phyloP scores from a whole-genome alignment of 2,113 vertebrate species.

The Xenus cinereus region DNA sequence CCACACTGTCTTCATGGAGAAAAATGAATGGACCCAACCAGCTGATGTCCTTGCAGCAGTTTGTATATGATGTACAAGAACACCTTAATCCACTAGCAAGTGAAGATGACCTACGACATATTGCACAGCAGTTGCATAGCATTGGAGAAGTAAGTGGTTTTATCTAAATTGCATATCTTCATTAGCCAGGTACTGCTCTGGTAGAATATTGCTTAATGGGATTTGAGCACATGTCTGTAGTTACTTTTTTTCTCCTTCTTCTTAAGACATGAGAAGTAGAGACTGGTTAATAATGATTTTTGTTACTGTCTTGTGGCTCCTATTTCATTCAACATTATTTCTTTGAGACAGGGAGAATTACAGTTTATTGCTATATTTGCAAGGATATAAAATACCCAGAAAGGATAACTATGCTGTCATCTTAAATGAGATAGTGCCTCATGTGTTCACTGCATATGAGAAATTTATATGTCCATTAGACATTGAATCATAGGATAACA shows the following conservation, averaged over 20 bases:
- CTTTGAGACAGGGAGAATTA: neutral
- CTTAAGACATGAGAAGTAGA: neutral
- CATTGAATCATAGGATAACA: neutral
- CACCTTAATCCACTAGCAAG: conserved; percentile 94
- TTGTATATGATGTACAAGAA: conserved; percentile 91
- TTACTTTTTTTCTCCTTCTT: neutral
- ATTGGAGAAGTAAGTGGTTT: conserved; percentile 86
- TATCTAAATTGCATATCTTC: neutral
- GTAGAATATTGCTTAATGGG: neutral
- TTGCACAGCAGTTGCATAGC: conserved; percentile 91
- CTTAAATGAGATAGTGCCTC: neutral
- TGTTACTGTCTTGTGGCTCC: neutral
- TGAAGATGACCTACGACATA: conserved; percentile 85
- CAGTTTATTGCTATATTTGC: neutral
- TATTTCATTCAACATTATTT: neutral
- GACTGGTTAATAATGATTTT: neutral
- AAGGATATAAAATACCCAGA: neutral
- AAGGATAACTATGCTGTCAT: neutral
- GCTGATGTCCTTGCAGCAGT: conserved; percentile 94
- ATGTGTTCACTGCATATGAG: neutral
- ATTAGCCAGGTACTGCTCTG: neutral
- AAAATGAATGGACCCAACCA: conserved; percentile 94
- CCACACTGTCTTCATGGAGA: conserved; percentile 89
- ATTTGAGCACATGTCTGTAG: neutral
- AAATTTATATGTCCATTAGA: neutral